These are phyloP conservation scores for Drosophila pandora DNA, from an alignment of 1,140 invertebrate genomes.

Conservation along the genomic window DNA sequence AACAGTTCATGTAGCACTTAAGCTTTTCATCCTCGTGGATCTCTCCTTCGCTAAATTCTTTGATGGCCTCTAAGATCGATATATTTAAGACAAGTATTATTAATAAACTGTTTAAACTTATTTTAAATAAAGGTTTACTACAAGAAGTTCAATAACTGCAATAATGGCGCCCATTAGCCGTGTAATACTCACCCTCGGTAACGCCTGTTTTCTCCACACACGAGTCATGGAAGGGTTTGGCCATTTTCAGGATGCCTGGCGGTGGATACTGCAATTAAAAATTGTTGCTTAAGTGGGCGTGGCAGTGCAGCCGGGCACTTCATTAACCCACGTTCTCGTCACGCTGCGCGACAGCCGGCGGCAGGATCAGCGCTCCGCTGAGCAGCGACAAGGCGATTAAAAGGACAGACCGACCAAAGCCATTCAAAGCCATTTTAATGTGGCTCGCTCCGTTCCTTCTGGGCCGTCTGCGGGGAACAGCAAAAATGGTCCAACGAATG, in stretches of 20 bases:
- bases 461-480: slow-evolving; percentile 41
- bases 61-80: slow-evolving; percentile 61
- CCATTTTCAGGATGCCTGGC: slow-evolving; percentile 72
- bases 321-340: slow-evolving; percentile 77
- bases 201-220: slow-evolving; percentile 80
- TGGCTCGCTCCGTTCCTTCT: slow-evolving; percentile 37
- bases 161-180: slow-evolving; percentile 26
- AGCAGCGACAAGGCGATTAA: slow-evolving; percentile 81
- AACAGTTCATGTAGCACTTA: slow-evolving; percentile 81
- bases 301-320: slow-evolving; percentile 40
- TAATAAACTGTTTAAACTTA: not conserved
- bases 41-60: slow-evolving; percentile 79
- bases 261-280: slow-evolving; percentile 82
- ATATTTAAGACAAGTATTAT: not conserved
- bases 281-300: slow-evolving; percentile 63
- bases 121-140: not conserved
- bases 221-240: slow-evolving; percentile 74
- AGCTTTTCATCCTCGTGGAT: slow-evolving; percentile 77
- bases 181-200: slow-evolving; percentile 63
- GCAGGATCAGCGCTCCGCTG: slow-evolving; percentile 64
- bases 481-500: slow-evolving; percentile 39
- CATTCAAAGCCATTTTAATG: slow-evolving; percentile 82
- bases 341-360: slow-evolving; percentile 69
- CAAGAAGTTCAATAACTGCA: slow-evolving; percentile 4
- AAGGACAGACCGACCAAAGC: slow-evolving; percentile 69